Conservation (phyloP, 2,888 invertebrate genomes). For the Mamestra brassicae region DNA sequence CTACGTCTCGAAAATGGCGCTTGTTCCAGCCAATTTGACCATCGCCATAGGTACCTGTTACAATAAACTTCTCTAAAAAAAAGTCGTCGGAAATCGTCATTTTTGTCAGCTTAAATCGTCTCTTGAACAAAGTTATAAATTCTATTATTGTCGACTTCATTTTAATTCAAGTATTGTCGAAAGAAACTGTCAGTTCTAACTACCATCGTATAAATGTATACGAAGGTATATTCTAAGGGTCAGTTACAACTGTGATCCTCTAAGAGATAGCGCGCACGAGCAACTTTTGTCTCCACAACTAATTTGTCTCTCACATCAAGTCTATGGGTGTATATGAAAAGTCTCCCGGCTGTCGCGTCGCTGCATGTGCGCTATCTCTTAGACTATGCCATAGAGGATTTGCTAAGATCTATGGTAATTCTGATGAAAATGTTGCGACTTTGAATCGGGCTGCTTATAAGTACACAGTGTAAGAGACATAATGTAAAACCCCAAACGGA, state of each 20-base stretch:
- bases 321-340: no score
- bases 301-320: no score
- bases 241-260: background rate
- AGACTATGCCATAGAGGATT: no score
- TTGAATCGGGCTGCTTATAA: no score
- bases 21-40: background rate
- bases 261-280: no score
- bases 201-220: background rate
- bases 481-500: no score
- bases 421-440: no score
- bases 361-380: no score
- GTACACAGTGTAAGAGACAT: no score
- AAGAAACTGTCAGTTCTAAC: background rate
- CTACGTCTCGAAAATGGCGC: background rate
- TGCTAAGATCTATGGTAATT: no score
- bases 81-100: constrained; percentile 16
- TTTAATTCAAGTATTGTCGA: constrained; percentile 20
- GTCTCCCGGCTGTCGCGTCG: no score
- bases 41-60: background rate
- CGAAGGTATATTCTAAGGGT: background rate
- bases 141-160: constrained; percentile 43
- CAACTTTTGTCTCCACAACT: no score
- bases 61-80: background rate
- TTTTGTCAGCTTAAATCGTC: constrained; percentile 17
- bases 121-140: constrained; percentile 33